Percentiles rank a stretch among this genome's conserved stretches.
These are phyloP conservation scores for Achlya flavicornis DNA, from an alignment of 2,888 invertebrate species.

Conservation along the genomic window DNA sequence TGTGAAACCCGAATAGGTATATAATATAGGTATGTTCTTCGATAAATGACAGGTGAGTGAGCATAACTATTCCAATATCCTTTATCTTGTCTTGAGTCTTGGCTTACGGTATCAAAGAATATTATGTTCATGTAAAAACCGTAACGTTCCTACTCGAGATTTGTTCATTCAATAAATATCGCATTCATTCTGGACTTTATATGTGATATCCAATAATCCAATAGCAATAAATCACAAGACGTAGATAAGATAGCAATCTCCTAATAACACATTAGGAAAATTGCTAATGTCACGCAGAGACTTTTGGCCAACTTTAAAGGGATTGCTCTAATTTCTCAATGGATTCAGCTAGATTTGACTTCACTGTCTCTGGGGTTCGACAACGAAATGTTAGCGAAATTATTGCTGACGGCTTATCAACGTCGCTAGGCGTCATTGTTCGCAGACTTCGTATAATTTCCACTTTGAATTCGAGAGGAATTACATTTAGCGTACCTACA, in stretches of 20 bases:
- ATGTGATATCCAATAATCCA: constrained; percentile 27
- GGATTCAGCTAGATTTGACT: constrained; percentile 7
- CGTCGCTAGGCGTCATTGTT: constrained; percentile 14
- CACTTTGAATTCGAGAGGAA: constrained; percentile 6
- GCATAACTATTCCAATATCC: constrained; percentile 13
- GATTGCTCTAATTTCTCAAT: constrained; percentile 6
- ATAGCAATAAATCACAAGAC: constrained; percentile 22
- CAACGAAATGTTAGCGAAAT: constrained; percentile 6
- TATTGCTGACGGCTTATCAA: constrained; percentile 8
- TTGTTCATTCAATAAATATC: constrained; percentile 1
- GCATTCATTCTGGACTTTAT: constrained; percentile 3
- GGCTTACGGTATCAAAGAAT: background rate
- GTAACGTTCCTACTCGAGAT: background rate
- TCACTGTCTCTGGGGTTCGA: background rate
- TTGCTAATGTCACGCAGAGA: background rate
- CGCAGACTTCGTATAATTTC: constrained; percentile 1
- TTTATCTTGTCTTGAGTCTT: constrained; percentile 5
- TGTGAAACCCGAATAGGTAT: constrained; percentile 21
- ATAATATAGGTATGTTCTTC: constrained; percentile 23
- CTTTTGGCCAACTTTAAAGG: constrained; percentile 1
- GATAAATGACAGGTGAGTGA: constrained; percentile 3
- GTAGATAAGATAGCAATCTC: background rate
- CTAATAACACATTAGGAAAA: constrained; percentile 2
- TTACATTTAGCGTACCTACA: background rate
- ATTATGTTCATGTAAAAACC: background rate